Base-by-base conservation (phyloP, 2,113 vertebrate species). In the Gorsachius goisagi region DNA sequence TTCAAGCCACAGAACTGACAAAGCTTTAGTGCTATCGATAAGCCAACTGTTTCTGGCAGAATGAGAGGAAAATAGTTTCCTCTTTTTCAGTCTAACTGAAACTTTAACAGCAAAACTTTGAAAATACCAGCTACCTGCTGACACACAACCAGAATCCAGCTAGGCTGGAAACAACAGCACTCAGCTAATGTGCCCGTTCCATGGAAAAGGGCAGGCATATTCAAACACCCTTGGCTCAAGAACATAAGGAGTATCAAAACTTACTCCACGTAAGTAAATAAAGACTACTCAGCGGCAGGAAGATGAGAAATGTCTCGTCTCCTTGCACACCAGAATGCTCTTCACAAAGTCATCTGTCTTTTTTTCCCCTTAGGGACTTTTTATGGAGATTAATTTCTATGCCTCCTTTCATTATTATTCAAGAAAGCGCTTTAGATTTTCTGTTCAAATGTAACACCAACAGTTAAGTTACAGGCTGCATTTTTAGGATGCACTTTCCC, bases 361-460 rank as follows among this genome's bases (percentile, higher is more conserved):
- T 66, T 89, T 63, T 23, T 19, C n/a, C 68, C 68, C 63, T 39
- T 12, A 68, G 45, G 81, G 41, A 89, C 30, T 37, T 85, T 49
- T 44, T 64, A 92, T 24, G 37, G 62, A 92, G 80, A 94, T 81
- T 85, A 90, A 81, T 85, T 97, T 94, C 35, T 79, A 53, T 60
- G 69, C 49, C 45, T 92, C 1, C 0, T 64, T 92, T 89, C 83
- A 92, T 85, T 93, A 87, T 56, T 92, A 89, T 76, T 89, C 58
- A 53, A 82, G 50, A 82, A 78, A 89, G 47, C 32, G 9, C 44
- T 89, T 79, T 33, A 79, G 41, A 77, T 69, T 87, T 85, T 89
- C 77, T 76, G 27, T 16, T 87, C 55, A 75, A 82, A 52, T 72
- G 10, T 45, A 95, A 73, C 28, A 73, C 12, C 37, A 94, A 82